Evolutionary conservation across 2,113 vertebrate species (phyloP).

Genomic region (Mobula birostris): DNA sequence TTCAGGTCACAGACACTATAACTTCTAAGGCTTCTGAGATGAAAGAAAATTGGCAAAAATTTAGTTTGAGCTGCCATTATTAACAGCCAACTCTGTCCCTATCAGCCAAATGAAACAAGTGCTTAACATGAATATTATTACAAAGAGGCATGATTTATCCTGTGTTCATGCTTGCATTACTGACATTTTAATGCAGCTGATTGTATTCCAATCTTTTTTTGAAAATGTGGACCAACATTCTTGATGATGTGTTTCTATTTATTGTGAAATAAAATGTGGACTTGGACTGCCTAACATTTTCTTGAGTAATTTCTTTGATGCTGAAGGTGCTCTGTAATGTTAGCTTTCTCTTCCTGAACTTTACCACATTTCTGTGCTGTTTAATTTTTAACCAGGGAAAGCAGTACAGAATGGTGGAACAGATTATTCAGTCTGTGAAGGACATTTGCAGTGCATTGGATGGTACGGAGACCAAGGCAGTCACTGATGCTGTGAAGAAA

Average conservation of each 20-base stretch:
- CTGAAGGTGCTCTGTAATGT: background rate
- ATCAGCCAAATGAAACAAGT: background rate
- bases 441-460: slow-evolving; percentile 82
- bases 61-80: background rate
- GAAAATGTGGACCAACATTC: background rate
- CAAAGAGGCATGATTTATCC: background rate
- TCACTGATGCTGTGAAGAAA: slow-evolving; percentile 76
- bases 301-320: background rate
- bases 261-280: background rate
- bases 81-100: background rate
- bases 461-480: slow-evolving; percentile 76
- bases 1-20: too few relatives aligned
- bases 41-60: background rate
- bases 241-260: background rate
- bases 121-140: background rate
- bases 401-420: slow-evolving; percentile 77
- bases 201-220: background rate
- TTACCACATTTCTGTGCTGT: background rate
- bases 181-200: background rate
- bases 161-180: background rate
- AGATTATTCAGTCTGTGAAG: slow-evolving; percentile 78
- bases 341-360: background rate
- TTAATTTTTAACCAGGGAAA: slow-evolving; percentile 52
- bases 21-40: background rate
- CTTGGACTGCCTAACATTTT: background rate